Conservation (phyloP, 2,888 invertebrate genomes). For the Campoplex capitator region DNA sequence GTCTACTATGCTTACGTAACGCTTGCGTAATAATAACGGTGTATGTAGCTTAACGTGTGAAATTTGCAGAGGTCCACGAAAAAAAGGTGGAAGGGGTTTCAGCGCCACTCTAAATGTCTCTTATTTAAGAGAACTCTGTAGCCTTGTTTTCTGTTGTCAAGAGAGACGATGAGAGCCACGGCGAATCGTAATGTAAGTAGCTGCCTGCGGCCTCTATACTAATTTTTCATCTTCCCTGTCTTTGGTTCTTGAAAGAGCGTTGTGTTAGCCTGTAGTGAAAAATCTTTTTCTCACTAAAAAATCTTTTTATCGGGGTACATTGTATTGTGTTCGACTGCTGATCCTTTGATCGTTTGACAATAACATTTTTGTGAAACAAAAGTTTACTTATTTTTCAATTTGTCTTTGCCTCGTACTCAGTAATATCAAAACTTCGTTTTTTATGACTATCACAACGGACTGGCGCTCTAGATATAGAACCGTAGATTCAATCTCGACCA, state of each 20-base stretch:
- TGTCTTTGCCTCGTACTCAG: no score
- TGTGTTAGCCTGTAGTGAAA: slow-evolving; percentile 55
- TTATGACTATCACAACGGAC: no score
- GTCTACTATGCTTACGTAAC: neutral
- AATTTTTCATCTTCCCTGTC: slow-evolving; percentile 41
- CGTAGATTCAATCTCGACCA: no score
- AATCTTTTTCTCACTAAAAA: no score
- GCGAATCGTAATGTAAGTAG: slow-evolving; percentile 81
- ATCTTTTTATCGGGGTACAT: no score
- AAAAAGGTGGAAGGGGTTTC: slow-evolving; percentile 51
- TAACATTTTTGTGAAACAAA: no score
- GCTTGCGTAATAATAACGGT: no score
- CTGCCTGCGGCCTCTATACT: slow-evolving; percentile 70
- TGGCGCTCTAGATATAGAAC: no score
- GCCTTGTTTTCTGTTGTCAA: slow-evolving; percentile 42
- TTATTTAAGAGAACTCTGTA: slow-evolving; percentile 15
- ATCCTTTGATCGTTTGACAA: no score
- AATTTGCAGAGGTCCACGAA: slow-evolving; percentile 53
- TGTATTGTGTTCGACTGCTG: no score
- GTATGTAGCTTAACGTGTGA: slow-evolving; percentile 32
- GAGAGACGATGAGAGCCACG: slow-evolving; percentile 77
- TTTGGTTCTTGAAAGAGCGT: slow-evolving; percentile 66
- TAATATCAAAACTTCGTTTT: no score
- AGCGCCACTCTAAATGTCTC: slow-evolving; percentile 64
- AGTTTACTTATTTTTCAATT: no score